These are phyloP conservation scores for Tinamus guttatus DNA, from an alignment of 2,113 vertebrate genomes.

Conservation along the genomic window DNA sequence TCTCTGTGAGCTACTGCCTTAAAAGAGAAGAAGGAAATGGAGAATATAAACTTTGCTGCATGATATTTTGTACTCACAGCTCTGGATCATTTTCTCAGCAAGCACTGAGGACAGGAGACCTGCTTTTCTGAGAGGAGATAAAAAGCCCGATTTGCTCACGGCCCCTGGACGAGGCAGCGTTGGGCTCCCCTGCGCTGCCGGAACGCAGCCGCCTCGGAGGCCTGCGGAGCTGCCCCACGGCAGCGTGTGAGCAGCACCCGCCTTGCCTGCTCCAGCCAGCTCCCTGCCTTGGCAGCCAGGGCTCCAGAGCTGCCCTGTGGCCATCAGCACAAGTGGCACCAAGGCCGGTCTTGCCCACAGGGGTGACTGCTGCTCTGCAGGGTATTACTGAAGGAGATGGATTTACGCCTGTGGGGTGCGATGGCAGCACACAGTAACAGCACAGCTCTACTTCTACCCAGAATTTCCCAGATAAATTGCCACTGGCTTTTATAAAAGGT, in stretches of 20 bases:
- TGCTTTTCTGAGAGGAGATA: background rate
- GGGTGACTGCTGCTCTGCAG: background rate
- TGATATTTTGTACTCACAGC: background rate
- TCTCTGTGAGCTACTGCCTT: background rate
- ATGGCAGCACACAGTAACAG: background rate
- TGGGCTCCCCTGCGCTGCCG: background rate
- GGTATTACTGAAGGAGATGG: background rate
- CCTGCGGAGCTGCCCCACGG: accelerated
- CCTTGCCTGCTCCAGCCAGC: background rate
- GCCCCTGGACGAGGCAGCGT: background rate
- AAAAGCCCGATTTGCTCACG: background rate
- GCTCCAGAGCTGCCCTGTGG: background rate
- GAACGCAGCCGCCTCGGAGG: background rate
- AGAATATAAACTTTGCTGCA: background rate
- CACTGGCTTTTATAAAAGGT: background rate
- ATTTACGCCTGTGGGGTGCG: background rate
- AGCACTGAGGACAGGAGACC: background rate
- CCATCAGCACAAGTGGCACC: background rate
- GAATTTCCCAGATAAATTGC: background rate
- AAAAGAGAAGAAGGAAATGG: background rate
- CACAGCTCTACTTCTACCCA: background rate
- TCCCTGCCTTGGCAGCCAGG: no score
- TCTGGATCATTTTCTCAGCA: background rate
- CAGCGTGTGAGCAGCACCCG: no score
- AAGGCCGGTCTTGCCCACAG: background rate